Percentiles rank a stretch among this genome's conserved stretches.
phyloP scores from a whole-genome alignment of 2,888 invertebrate species.

The Epistrophe eligans region DNA sequence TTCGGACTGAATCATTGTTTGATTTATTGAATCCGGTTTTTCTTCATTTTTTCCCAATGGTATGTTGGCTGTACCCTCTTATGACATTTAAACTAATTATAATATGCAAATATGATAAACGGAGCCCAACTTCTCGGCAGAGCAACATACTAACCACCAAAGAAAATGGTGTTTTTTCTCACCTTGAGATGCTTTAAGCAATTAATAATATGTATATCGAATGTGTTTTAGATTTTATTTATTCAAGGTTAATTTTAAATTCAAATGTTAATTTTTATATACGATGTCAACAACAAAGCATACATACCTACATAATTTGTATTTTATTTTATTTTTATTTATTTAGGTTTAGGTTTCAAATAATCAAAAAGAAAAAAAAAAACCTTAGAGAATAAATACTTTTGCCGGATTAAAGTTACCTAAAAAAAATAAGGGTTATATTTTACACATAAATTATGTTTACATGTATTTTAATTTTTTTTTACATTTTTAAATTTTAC shows the following conservation, averaged over 20 bases:
- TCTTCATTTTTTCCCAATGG: conserved; percentile 50
- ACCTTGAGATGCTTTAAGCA: conserved; percentile 63
- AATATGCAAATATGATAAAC: conserved; percentile 60
- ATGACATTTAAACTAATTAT: conserved; percentile 68
- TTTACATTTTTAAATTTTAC: conserved; percentile 25
- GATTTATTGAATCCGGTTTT: conserved; percentile 69
- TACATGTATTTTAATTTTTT: conserved; percentile 25
- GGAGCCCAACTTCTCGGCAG: conserved; percentile 10
- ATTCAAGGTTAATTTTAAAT: conserved; percentile 62
- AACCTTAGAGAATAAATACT: conserved; percentile 39
- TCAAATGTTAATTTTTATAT: conserved; percentile 18
- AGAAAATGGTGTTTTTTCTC: conserved; percentile 37
- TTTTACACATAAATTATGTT: conserved; percentile 25
- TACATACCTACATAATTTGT: neutral
- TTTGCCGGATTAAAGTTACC: conserved; percentile 71
- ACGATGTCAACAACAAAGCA: neutral
- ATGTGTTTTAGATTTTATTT: conserved; percentile 53
- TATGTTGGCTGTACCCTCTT: conserved; percentile 36
- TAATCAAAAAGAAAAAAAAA: conserved; percentile 13
- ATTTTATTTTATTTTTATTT: conserved; percentile 9
- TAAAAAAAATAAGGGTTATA: conserved; percentile 52
- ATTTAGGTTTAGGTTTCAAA: conserved; percentile 17
- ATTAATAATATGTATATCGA: conserved; percentile 46
- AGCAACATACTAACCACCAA: conserved; percentile 7
- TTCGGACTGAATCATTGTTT: conserved; percentile 49